Percentiles rank a stretch among this genome's conserved stretches.
Conservation (phyloP, 2,888 invertebrate species). For the Salticus scenicus region DNA sequence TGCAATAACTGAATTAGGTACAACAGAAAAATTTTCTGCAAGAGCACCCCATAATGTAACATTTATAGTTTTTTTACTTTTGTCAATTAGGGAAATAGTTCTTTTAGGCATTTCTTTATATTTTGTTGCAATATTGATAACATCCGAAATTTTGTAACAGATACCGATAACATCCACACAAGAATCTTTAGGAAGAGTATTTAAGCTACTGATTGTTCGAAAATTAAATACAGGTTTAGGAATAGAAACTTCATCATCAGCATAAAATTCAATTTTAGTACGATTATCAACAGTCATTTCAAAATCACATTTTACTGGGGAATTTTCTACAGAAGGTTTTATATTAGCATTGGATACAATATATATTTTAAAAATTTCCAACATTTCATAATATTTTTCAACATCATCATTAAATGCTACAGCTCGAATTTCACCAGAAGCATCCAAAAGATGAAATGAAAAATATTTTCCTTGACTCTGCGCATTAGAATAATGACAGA, state of each 20-base stretch:
- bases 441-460: conserved; percentile 91
- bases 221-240: conserved; percentile 88
- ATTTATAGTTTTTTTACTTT: conserved; percentile 84
- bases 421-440: conserved; percentile 93
- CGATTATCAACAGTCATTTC: conserved; percentile 92
- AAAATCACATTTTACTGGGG: conserved; percentile 90
- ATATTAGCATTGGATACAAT: conserved; percentile 88
- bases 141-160: conserved; percentile 84
- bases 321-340: conserved; percentile 94
- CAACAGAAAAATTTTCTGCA: conserved; percentile 88
- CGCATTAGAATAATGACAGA: conserved; percentile 90
- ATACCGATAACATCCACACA: conserved; percentile 91
- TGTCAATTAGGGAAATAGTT: conserved; percentile 90
- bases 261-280: conserved; percentile 80
- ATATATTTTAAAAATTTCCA: conserved; percentile 86
- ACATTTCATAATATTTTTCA: conserved; percentile 90
- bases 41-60: conserved; percentile 92
- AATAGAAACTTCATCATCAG: conserved; percentile 77
- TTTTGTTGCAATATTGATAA: conserved; percentile 84
- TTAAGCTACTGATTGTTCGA: conserved; percentile 84
- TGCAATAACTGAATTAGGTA: conserved; percentile 86
- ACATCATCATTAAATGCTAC: conserved; percentile 91
- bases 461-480: conserved; percentile 93
- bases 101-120: conserved; percentile 91
- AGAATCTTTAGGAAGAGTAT: conserved; percentile 81